Evolutionary conservation across 2,888 invertebrate species (phyloP).

Genomic region (Tinea pellionella): DNA sequence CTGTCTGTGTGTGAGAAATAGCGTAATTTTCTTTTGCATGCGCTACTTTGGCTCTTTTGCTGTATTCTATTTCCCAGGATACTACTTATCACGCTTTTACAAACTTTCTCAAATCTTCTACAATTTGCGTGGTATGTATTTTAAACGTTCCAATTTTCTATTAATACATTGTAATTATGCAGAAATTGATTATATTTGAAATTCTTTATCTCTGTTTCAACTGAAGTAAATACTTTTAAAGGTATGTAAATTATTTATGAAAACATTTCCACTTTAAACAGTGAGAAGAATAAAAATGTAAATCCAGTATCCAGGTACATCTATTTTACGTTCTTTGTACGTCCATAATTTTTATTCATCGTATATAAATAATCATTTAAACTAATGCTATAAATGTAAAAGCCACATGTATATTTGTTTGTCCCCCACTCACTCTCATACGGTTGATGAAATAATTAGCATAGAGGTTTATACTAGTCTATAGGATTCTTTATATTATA

Average conservation of each 20-base stretch:
- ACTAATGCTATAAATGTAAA: no score
- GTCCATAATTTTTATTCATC: neutral
- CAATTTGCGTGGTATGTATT: neutral
- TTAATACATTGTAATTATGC: no score
- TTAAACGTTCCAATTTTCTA: neutral
- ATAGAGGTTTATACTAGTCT: no score
- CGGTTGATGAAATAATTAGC: no score
- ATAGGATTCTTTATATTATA: no score
- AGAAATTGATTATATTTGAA: no score
- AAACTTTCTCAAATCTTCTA: neutral
- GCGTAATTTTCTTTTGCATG: neutral
- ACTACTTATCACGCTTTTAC: neutral
- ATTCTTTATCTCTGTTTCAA: neutral
- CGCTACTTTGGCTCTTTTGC: neutral
- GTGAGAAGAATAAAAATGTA: neutral
- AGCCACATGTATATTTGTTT: no score
- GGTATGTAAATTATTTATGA: neutral
- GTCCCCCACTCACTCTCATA: no score
- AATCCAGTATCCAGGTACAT: neutral
- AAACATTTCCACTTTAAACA: neutral
- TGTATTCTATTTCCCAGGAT: neutral
- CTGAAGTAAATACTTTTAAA: neutral
- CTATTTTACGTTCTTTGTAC: neutral
- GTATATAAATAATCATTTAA: no score
- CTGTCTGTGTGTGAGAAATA: conserved; percentile 5